Conservation (phyloP, 2,797 vertebrate genomes). For the Petrocephalus sullivani region DNA sequence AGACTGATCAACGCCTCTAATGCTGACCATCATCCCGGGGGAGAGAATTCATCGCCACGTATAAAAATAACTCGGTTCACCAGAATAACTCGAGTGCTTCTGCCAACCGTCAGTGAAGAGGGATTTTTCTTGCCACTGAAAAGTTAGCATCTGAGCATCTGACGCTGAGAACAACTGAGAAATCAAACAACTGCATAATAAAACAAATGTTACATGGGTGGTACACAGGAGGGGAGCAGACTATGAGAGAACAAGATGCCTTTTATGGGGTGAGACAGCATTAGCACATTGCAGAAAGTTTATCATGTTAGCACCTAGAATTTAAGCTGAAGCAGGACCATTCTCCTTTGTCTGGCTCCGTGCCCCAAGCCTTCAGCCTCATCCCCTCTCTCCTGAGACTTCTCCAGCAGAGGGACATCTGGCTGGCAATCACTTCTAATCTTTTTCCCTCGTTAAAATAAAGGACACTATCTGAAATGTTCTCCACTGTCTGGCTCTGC, state of each 20-base stretch:
- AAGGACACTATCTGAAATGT: not conserved
- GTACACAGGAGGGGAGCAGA: not conserved
- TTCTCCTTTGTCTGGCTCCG: constrained; percentile 15
- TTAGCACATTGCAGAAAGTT: constrained; percentile 20
- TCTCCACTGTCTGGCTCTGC: not conserved
- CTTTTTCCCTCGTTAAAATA: constrained; percentile 24
- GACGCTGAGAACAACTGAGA: not conserved
- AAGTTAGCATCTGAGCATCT: not conserved
- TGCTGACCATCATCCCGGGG: not conserved
- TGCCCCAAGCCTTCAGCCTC: not conserved
- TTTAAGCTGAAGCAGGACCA: constrained; percentile 15
- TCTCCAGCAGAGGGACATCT: constrained; percentile 39
- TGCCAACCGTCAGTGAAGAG: not conserved
- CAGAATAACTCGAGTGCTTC: not conserved
- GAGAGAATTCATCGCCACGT: not conserved
- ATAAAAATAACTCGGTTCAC: constrained; percentile 17
- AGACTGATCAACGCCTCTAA: constrained; percentile 5
- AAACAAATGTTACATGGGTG: not conserved
- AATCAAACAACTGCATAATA: not conserved
- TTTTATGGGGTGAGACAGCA: constrained; percentile 1
- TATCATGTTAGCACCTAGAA: constrained; percentile 23
- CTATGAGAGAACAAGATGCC: not conserved
- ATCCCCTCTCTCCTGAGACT: constrained; percentile 21
- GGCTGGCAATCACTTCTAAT: constrained; percentile 27
- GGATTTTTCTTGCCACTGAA: not conserved